Base-by-base conservation (phyloP, 2,888 invertebrate genomes). In the Agrilus cyanescens region DNA sequence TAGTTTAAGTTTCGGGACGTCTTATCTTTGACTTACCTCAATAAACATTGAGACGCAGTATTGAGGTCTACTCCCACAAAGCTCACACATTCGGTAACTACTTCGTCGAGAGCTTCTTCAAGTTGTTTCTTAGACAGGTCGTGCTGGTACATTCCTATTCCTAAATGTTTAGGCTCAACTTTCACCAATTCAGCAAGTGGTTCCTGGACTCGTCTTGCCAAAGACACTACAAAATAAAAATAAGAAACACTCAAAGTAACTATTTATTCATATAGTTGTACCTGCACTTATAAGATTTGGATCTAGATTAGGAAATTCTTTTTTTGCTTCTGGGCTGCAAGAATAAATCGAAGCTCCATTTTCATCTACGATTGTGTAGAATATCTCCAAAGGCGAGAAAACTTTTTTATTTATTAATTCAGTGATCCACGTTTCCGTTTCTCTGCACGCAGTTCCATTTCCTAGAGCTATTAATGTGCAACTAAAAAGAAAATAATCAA, bases 101-200 rank as follows among this genome's bases (percentile, higher is more conserved):
- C 82, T 53, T 82, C 80, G 51, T 85, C 82, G 13, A 95, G 66
- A 0, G 85, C 79, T 3, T 77, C 70, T 10, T 75, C 76, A 2
- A 95, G 64, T 60, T 78, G 76, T 55, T 83, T 85, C 50, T 85
- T 80, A 7, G 85, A 80, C 16, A 94, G 72, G 59, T 95, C 94
- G 58, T 93, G 91, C 66, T 95, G 86, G 61, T 95, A 95, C 81
- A 93, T 84, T n/a, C 95, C 95, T 4, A 95, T 85, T 1, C 94
- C 94, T 47, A 95, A 72, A 68, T 91, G 87, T 56, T 86, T 83
- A 1, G 94, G 93, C 47, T 94, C 93, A 10, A 95, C 82, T 71
- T 95, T 95, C 0, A 95, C 89, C 46, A 89, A 74, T 65, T 95
- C 95, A 33, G 85, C 83, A 45, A 95, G 67, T 0, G 95, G 95